These are phyloP conservation scores for Heloderma charlesbogerti DNA, from an alignment of 2,113 vertebrate species.

Conservation along the genomic window DNA sequence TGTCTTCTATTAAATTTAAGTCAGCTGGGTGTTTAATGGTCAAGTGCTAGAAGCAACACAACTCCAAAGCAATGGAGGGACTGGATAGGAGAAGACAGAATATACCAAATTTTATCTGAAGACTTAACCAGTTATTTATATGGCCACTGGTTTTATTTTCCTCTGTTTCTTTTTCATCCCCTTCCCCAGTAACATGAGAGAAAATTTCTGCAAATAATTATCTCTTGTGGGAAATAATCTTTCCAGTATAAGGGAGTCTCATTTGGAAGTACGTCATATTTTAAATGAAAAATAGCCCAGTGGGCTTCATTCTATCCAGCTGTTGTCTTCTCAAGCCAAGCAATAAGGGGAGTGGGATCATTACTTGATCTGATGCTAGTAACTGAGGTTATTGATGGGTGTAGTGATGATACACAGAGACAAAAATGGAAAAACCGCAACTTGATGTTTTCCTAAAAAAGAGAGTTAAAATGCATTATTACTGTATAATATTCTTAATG, in stretches of 20 bases:
- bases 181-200: neutral
- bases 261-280: slow-evolving; percentile 22
- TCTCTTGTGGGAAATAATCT: slow-evolving; percentile 13
- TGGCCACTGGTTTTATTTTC: neutral
- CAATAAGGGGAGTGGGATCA: neutral
- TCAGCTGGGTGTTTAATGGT: slow-evolving; percentile 3
- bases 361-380: neutral
- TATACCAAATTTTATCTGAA: neutral
- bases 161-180: neutral
- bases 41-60: neutral
- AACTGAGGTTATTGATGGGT: neutral
- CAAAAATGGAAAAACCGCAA: neutral
- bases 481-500: neutral
- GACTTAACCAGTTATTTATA: neutral
- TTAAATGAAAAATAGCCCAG: slow-evolving; percentile 8
- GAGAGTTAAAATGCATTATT: neutral
- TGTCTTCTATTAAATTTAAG: neutral
- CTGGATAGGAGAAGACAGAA: neutral
- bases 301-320: slow-evolving; percentile 12
- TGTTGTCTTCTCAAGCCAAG: slow-evolving; percentile 1
- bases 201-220: slow-evolving; percentile 24
- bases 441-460: neutral
- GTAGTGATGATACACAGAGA: neutral
- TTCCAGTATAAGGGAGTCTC: neutral
- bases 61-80: neutral